Percentiles rank a stretch among this genome's conserved stretches.
These are phyloP conservation scores for Lasioglossum figueresi DNA, from an alignment of 2,888 invertebrate genomes.

Conservation along the genomic window DNA sequence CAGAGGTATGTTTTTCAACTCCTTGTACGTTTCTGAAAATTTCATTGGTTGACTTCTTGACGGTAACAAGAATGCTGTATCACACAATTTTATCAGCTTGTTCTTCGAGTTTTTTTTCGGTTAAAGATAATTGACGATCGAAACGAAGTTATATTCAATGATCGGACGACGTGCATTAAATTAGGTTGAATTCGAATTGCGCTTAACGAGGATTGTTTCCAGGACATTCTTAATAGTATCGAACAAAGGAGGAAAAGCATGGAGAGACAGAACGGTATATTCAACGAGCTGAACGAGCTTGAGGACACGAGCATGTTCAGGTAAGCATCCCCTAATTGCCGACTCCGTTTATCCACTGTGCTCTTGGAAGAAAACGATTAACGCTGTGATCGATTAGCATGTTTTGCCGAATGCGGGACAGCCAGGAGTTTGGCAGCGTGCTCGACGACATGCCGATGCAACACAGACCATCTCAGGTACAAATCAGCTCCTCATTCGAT, in stretches of 20 bases:
- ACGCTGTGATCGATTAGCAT: neutral
- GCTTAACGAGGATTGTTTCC: conserved; percentile 40
- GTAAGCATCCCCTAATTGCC: neutral
- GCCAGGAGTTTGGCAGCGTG: conserved; percentile 78
- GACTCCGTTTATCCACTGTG: neutral
- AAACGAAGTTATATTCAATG: neutral
- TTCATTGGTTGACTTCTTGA: no score
- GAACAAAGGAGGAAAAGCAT: conserved; percentile 81
- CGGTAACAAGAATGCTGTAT: neutral
- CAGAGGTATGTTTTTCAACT: conserved; percentile 73
- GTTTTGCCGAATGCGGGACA: conserved; percentile 72
- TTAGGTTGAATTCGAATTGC: neutral
- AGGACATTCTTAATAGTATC: conserved; percentile 82
- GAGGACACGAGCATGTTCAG: conserved; percentile 73
- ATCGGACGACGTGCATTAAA: neutral
- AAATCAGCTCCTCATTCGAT: neutral
- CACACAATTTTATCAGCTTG: neutral
- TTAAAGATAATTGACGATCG: neutral
- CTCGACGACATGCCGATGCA: conserved; percentile 79
- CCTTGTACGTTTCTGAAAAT: no score
- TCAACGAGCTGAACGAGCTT: conserved; percentile 76
- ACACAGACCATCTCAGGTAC: conserved; percentile 77
- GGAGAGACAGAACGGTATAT: conserved; percentile 79
- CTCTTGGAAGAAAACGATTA: neutral
- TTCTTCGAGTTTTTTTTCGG: neutral